Base-by-base conservation (phyloP, 2,797 vertebrate species). In the Crax fasciolata region DNA sequence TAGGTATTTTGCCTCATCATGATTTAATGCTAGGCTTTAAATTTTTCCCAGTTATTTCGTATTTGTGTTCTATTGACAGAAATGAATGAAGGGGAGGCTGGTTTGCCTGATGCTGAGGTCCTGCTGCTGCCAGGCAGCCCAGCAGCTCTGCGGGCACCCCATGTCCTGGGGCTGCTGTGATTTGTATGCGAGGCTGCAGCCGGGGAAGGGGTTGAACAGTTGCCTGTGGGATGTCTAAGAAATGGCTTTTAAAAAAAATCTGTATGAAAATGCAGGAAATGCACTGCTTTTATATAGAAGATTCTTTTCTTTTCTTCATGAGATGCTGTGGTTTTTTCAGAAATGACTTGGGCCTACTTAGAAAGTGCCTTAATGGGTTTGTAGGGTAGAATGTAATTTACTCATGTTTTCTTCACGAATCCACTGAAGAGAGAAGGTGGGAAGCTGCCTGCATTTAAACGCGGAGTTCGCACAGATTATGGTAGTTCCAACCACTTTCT, bases 231-330 rank as follows among this genome's bases (percentile, higher is more conserved):
- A 89, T 58, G 66, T 8, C 79, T 84, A 67, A 87, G 49, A 87
- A 93, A 90, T 28, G 52, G 35, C 18, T 90, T 72, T 77, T 78
- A 1, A 61, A 76, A 83, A 66, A 85, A 91, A 88, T 77, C 43
- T 46, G 10, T 75, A 51, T 91, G 85, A 90, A 94, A 94, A 82
- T 68, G 28, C 20, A 46, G 23, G 70, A 30, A 46, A 79, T 15
- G 9, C 11, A 7, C 76, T 76, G 84, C 27, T 55, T 3, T 2
- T 48, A 24, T 8, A 65, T 49, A 43, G 48, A 59, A 84, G 20
- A 7, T 11, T 72, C 41, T 52, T 75, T 58, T 54, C 41, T 61
- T 75, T 58, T 54, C 41, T 61, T 30, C 35, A 39, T 27, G 32
- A 54, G 38, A 55, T 14, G 39, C 43, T 54, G 61, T 41, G 63